Conservation (phyloP, 1,140 invertebrate genomes). For the Euborellia annulipes region DNA sequence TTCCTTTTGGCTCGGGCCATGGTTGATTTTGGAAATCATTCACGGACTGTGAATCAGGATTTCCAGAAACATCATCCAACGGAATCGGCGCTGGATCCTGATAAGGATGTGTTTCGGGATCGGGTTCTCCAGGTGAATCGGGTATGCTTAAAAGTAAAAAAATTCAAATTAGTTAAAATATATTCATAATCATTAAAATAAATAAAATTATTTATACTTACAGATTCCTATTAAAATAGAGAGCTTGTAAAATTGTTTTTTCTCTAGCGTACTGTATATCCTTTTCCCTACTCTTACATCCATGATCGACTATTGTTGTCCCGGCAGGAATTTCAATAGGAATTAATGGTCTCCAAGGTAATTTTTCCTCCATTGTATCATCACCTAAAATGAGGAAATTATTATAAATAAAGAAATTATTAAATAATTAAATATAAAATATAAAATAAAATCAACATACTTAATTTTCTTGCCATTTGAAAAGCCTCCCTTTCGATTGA, state of each 20-base stretch:
- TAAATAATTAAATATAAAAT: slow-evolving; percentile 9
- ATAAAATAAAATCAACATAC: slow-evolving; percentile 24
- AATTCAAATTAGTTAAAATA: neutral
- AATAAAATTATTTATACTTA: slow-evolving; percentile 26
- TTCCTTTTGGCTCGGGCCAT: slow-evolving; percentile 62
- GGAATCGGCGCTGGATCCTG: slow-evolving; percentile 70
- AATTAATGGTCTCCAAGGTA: slow-evolving; percentile 47
- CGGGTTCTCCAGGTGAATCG: slow-evolving; percentile 70
- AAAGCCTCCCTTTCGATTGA: slow-evolving; percentile 67
- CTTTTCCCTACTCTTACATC: slow-evolving; percentile 70
- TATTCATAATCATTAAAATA: slow-evolving; percentile 1
- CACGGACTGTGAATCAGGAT: slow-evolving; percentile 45
- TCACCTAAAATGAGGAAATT: slow-evolving; percentile 31
- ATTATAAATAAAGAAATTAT: slow-evolving; percentile 1
- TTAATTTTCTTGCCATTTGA: slow-evolving; percentile 57
- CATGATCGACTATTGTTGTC: slow-evolving; percentile 43
- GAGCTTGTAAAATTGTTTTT: slow-evolving; percentile 60
- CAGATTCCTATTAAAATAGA: slow-evolving; percentile 73
- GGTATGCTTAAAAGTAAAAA: slow-evolving; percentile 41
- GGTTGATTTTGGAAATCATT: slow-evolving; percentile 54
- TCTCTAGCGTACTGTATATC: slow-evolving; percentile 73
- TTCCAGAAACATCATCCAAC: slow-evolving; percentile 68
- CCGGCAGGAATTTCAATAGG: slow-evolving; percentile 42
- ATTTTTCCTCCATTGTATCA: slow-evolving; percentile 64
- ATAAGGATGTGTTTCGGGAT: slow-evolving; percentile 56